phyloP scores from a whole-genome alignment of 2,797 vertebrate species.

The Lutjanus argentimaculatus region DNA sequence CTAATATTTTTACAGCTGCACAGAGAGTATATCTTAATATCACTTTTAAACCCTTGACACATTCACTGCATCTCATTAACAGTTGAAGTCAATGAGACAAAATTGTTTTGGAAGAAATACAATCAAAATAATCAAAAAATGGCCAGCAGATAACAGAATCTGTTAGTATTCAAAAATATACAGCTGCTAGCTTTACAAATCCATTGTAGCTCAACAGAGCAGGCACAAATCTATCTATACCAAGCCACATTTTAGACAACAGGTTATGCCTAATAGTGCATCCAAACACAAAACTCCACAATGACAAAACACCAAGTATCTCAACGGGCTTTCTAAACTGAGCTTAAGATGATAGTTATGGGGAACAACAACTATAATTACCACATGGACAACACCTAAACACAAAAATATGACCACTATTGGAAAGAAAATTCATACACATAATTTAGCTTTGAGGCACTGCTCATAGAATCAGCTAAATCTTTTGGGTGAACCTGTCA shows the following conservation, averaged over 20 bases:
- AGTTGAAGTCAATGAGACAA: neutral
- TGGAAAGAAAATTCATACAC: no score
- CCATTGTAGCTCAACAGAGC: neutral
- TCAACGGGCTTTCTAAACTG: neutral
- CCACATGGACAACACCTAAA: slow-evolving; percentile 14
- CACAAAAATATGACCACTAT: slow-evolving; percentile 15
- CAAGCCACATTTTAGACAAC: slow-evolving; percentile 7
- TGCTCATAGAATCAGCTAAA: slow-evolving; percentile 7
- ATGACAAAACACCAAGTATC: neutral
- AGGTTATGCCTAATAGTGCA: neutral
- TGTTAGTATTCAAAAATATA: neutral
- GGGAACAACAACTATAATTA: slow-evolving; percentile 10
- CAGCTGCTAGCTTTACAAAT: slow-evolving; percentile 3
- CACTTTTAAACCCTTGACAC: neutral
- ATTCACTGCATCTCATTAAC: neutral
- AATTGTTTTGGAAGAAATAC: neutral
- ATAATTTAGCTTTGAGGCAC: neutral
- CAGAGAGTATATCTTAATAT: neutral
- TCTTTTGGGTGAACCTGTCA: slow-evolving; percentile 3
- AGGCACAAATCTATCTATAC: neutral
- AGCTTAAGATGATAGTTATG: neutral
- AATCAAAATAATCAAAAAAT: neutral
- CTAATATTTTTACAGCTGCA: neutral
- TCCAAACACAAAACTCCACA: slow-evolving; percentile 10
- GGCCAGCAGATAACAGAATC: neutral